These are phyloP conservation scores for Actinopyga echinites DNA, from an alignment of 53 echinoderm and acorn worm species.

Conservation along the genomic window DNA sequence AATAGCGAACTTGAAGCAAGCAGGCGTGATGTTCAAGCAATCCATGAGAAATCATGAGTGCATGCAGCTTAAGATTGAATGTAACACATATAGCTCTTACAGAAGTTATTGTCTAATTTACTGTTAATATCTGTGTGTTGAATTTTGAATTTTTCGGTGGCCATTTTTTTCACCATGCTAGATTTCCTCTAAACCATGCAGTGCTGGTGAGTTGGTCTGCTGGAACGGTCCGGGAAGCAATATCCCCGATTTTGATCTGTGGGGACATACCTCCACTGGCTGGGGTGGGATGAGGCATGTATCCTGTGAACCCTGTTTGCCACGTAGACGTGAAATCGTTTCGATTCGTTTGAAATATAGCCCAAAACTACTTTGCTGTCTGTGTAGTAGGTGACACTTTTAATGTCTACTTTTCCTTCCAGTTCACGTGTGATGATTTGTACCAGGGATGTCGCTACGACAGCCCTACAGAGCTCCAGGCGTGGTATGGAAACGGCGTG, in stretches of 20 bases:
- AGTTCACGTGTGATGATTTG: conserved; percentile 16
- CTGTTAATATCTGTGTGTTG: not conserved
- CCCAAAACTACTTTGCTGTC: conserved; percentile 53
- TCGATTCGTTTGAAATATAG: conserved; percentile 50
- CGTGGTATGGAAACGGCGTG: conserved; percentile 54
- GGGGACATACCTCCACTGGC: conserved; percentile 46
- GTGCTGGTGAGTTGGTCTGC: conserved; percentile 40
- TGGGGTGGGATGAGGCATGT: conserved; percentile 2
- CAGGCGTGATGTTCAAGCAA: too few relatives aligned
- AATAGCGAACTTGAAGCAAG: too few relatives aligned
- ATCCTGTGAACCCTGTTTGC: conserved; percentile 59
- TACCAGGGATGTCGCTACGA: conserved; percentile 28
- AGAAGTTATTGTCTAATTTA: conserved; percentile 17
- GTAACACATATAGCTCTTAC: conserved; percentile 23
- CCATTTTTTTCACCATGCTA: conserved; percentile 28
- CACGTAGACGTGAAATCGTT: conserved; percentile 53
- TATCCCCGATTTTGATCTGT: conserved; percentile 55
- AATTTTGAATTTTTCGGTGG: not conserved
- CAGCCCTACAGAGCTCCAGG: conserved; percentile 58
- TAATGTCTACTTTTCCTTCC: conserved; percentile 11
- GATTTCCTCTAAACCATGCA: conserved; percentile 42
- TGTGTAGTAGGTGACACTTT: conserved; percentile 35
- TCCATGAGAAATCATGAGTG: too few relatives aligned
- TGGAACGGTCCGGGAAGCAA: conserved; percentile 43
- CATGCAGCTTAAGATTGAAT: conserved; percentile 36